phyloP scores from a whole-genome alignment of 1,140 invertebrate genomes.

The Octopus bimaculoides region DNA sequence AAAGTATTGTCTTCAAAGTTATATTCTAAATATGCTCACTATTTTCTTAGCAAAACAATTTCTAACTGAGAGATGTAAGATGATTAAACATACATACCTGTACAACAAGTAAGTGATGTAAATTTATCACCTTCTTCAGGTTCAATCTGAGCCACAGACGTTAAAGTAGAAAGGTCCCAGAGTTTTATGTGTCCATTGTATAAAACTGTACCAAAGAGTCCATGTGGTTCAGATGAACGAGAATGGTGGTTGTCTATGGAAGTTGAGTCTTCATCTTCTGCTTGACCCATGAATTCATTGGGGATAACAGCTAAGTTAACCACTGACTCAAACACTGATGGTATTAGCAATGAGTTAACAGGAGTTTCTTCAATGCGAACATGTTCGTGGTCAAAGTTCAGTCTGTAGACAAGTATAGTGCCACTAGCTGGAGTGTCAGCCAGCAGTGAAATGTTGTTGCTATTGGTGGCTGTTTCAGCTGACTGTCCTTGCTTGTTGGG shows the following conservation, averaged over 20 bases:
- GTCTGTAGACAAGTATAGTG: conserved; percentile 54
- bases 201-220: conserved; percentile 48
- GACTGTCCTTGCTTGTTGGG: background rate
- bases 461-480: background rate
- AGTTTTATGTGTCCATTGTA: conserved; percentile 42
- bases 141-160: conserved; percentile 40
- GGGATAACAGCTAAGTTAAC: conserved; percentile 42
- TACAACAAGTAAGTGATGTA: conserved; percentile 53
- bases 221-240: conserved; percentile 28
- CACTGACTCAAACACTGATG: conserved; percentile 26
- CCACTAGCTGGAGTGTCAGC: conserved; percentile 27
- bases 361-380: conserved; percentile 49
- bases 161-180: conserved; percentile 43
- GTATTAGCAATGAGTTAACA: conserved; percentile 16
- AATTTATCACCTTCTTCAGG: conserved; percentile 43
- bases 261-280: conserved; percentile 35
- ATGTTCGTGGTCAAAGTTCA: conserved; percentile 38
- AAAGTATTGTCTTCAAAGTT: too few species aligned
- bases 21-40: too few species aligned
- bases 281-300: conserved; percentile 37
- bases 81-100: conserved; percentile 39
- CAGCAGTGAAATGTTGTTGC: background rate
- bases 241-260: conserved; percentile 16
- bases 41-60: too few species aligned
- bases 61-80: too few species aligned